These are phyloP conservation scores for Brevimyrus niger DNA, from an alignment of 2,113 vertebrate species.

Conservation along the genomic window DNA sequence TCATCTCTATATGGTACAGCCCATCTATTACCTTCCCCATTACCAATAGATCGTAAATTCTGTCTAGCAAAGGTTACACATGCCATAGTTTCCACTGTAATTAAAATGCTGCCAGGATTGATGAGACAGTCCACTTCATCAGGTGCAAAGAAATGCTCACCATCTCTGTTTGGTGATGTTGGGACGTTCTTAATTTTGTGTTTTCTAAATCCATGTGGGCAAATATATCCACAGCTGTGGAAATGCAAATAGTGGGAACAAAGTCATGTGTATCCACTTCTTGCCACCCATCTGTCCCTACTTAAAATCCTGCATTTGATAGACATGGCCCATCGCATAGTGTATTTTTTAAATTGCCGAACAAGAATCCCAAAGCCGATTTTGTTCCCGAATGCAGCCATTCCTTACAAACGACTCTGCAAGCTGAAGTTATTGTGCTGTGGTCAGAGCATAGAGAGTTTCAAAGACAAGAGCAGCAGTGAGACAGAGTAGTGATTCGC, in stretches of 20 bases:
- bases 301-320: neutral
- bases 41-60: neutral
- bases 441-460: neutral
- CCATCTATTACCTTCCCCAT: neutral
- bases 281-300: neutral
- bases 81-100: neutral
- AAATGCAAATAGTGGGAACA: no score
- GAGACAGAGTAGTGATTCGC: neutral
- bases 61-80: neutral
- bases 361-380: neutral
- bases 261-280: neutral
- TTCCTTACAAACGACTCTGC: neutral
- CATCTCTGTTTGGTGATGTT: neutral
- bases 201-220: neutral
- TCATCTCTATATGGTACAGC: neutral
- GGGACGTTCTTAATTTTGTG: neutral
- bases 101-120: neutral
- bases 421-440: constrained; percentile 3
- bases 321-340: neutral
- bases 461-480: neutral
- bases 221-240: neutral
- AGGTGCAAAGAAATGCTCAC: neutral
- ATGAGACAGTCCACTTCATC: neutral
- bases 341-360: neutral
- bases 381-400: neutral